Evolutionary conservation across 2,888 invertebrate genomes (phyloP).

Genomic region (Lasioglossum zephyrum): DNA sequence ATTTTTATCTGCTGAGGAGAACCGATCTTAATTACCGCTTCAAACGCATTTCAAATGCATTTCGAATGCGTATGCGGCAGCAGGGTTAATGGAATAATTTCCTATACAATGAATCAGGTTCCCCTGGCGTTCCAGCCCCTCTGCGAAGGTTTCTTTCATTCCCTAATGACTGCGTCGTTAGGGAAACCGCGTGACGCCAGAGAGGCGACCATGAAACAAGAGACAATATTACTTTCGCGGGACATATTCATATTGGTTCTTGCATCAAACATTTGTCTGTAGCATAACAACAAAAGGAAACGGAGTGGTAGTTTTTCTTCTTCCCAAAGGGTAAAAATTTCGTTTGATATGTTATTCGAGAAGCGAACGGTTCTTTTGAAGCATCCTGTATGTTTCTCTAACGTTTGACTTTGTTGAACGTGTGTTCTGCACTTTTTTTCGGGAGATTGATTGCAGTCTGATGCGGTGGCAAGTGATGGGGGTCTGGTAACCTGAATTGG

Average conservation of each 20-base stretch:
- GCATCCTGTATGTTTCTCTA: not conserved
- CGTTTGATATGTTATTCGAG: not conserved
- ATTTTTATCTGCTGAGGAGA: not conserved
- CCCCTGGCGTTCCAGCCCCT: not conserved
- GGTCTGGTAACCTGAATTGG: not conserved
- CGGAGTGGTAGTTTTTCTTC: not conserved
- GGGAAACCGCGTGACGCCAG: conserved; percentile 5
- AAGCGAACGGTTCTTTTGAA: not conserved
- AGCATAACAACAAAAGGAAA: not conserved
- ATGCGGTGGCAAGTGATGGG: not conserved
- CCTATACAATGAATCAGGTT: not conserved
- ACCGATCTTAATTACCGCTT: not conserved
- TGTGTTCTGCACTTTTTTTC: not conserved
- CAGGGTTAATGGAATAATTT: conserved; percentile 3
- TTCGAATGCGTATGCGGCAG: not conserved
- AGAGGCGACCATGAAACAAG: not conserved
- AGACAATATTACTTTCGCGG: not conserved
- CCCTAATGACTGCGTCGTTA: not conserved
- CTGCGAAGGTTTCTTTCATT: not conserved
- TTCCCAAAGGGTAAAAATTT: not conserved
- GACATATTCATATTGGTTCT: not conserved
- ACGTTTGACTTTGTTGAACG: not conserved
- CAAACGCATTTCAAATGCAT: conserved; percentile 1
- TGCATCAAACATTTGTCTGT: not conserved
- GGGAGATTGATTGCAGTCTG: not conserved